Percentiles rank a stretch among this genome's conserved stretches.
These are phyloP conservation scores for Paedocypris sp. DNA, from an alignment of 2,113 vertebrate species.

Conservation along the genomic window DNA sequence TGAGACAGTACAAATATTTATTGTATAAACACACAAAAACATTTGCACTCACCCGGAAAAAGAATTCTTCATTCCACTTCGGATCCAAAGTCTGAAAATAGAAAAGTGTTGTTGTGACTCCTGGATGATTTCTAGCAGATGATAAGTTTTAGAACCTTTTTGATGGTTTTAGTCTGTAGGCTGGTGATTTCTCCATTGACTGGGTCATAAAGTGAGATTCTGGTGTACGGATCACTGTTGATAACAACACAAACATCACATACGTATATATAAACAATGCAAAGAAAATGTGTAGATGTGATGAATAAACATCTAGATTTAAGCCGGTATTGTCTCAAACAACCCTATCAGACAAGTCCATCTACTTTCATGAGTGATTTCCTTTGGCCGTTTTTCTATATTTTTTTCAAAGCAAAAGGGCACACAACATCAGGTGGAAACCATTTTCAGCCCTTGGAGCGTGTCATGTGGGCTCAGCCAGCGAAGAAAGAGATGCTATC, in stretches of 20 bases:
- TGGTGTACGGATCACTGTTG: conserved; percentile 86
- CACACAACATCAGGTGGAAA: too few relatives aligned
- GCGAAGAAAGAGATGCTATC: neutral
- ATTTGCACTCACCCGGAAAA: conserved; percentile 83
- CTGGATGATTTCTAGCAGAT: neutral
- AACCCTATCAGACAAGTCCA: too few relatives aligned
- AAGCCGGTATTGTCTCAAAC: too few relatives aligned
- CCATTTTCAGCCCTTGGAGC: too few relatives aligned
- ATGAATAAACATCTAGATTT: too few relatives aligned
- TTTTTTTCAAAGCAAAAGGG: too few relatives aligned
- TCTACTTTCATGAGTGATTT: too few relatives aligned
- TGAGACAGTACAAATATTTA: neutral
- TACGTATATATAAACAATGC: neutral
- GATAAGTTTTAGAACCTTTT: conserved; percentile 65
- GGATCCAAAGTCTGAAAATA: conserved; percentile 73
- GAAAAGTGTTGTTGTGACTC: neutral
- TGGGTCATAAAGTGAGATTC: conserved; percentile 81
- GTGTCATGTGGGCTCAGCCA: too few relatives aligned
- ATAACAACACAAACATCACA: conserved; percentile 11
- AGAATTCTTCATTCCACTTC: conserved; percentile 93
- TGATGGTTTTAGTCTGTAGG: conserved; percentile 88
- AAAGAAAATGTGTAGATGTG: too few relatives aligned
- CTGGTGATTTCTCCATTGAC: conserved; percentile 73
- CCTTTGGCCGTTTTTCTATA: too few relatives aligned
- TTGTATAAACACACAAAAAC: neutral